These are phyloP conservation scores for Drosophila vallismaia DNA, from an alignment of 2,888 invertebrate genomes.

Conservation along the genomic window DNA sequence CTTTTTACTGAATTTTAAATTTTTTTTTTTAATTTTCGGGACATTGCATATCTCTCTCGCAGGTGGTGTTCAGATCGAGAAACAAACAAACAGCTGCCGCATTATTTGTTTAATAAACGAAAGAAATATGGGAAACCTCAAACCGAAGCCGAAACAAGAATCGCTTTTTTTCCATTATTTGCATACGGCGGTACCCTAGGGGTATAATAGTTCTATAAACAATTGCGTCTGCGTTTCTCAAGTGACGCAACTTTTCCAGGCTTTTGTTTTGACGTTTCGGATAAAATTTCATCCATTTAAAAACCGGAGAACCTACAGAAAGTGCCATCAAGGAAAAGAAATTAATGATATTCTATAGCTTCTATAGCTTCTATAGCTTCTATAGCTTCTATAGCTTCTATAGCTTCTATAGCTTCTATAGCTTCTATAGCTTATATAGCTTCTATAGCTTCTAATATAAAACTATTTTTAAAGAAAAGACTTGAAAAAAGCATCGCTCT, in stretches of 20 bases:
- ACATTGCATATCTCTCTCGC: constrained; percentile 49
- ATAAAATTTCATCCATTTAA: too few species aligned
- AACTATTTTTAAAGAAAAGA: too few species aligned
- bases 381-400: too few species aligned
- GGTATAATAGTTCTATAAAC: background rate
- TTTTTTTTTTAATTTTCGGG: constrained; percentile 36
- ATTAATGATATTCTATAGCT: background rate
- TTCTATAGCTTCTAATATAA: too few species aligned
- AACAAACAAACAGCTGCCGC: constrained; percentile 35
- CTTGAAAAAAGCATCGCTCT: too few species aligned
- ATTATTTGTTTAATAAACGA: constrained; percentile 31
- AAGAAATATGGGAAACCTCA: constrained; percentile 13
- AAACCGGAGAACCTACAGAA: too few species aligned
- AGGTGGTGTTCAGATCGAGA: constrained; percentile 61
- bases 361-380: too few species aligned
- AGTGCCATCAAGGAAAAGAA: too few species aligned
- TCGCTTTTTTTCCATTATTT: constrained; percentile 16
- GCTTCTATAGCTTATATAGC: too few species aligned
- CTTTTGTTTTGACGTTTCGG: too few species aligned
- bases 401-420: too few species aligned
- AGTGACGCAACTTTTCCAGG: too few species aligned
- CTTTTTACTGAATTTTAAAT: constrained; percentile 47
- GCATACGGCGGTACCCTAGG: background rate
- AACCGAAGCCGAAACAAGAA: constrained; percentile 9
- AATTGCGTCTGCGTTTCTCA: constrained; percentile 1